Evolutionary conservation across 2,797 vertebrate genomes (phyloP).

Genomic region (Hybognathus amarus): DNA sequence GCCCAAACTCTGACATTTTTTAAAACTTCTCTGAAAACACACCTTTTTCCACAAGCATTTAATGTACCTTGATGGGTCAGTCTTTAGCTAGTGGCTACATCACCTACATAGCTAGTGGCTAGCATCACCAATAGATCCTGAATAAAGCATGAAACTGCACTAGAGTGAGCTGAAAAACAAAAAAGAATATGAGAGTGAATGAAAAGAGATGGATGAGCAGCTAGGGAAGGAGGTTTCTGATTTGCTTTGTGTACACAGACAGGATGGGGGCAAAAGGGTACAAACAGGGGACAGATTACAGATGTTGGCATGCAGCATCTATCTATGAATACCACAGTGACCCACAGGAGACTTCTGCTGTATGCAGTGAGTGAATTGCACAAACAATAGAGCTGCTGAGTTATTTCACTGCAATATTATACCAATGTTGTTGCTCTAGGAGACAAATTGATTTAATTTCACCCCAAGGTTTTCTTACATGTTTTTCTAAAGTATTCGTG

Average conservation of each 20-base stretch:
- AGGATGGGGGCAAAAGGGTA: conserved; percentile 70
- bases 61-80: too few species aligned
- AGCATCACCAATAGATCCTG: conserved; percentile 39
- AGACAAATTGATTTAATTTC: background rate
- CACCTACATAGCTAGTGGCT: too few species aligned
- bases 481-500: background rate
- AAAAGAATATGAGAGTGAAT: background rate
- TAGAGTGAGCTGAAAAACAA: conserved; percentile 22
- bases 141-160: conserved; percentile 53
- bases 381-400: background rate
- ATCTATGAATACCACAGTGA: conserved; percentile 17
- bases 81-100: background rate
- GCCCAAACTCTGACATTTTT: too few species aligned
- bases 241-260: conserved; percentile 61
- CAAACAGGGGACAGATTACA: conserved; percentile 16
- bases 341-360: conserved; percentile 41
- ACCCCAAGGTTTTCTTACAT: background rate
- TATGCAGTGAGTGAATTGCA: conserved; percentile 11
- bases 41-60: too few species aligned
- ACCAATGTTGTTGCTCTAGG: background rate
- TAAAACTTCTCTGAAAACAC: too few species aligned
- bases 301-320: background rate
- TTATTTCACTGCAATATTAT: background rate
- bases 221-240: conserved; percentile 53
- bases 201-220: conserved; percentile 21